Conservation (phyloP, 2,113 vertebrate species). For the Anser cygnoides region DNA sequence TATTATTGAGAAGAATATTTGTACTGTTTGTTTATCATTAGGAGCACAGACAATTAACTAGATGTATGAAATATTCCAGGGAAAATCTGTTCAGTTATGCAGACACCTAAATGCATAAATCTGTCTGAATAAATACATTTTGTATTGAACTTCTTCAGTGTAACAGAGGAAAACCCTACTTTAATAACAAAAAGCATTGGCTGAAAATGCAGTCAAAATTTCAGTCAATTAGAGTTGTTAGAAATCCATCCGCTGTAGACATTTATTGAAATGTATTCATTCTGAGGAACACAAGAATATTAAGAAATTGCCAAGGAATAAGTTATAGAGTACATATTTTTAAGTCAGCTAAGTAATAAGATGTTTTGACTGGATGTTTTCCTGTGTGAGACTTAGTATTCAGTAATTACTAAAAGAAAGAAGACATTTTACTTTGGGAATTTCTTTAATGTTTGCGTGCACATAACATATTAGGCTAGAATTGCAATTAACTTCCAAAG, state of each 20-base stretch:
- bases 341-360: neutral
- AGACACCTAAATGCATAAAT: neutral
- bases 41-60: neutral
- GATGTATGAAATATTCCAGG: neutral
- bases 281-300: neutral
- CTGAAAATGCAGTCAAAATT: neutral
- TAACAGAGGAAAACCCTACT: neutral
- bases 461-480: neutral
- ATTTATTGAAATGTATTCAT: neutral
- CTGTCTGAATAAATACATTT: neutral
- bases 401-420: neutral
- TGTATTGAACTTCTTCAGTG: neutral
- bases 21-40: neutral
- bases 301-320: neutral
- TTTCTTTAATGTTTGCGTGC: neutral
- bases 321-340: neutral
- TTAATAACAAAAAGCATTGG: neutral
- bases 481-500: neutral
- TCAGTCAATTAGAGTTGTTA: neutral
- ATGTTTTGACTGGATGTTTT: constrained; percentile 3
- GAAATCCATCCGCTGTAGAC: neutral
- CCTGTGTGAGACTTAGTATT: neutral
- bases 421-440: neutral
- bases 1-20: neutral
- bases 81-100: neutral